Conservation (phyloP, 2,797 vertebrate genomes). For the Nothura maculosa region DNA sequence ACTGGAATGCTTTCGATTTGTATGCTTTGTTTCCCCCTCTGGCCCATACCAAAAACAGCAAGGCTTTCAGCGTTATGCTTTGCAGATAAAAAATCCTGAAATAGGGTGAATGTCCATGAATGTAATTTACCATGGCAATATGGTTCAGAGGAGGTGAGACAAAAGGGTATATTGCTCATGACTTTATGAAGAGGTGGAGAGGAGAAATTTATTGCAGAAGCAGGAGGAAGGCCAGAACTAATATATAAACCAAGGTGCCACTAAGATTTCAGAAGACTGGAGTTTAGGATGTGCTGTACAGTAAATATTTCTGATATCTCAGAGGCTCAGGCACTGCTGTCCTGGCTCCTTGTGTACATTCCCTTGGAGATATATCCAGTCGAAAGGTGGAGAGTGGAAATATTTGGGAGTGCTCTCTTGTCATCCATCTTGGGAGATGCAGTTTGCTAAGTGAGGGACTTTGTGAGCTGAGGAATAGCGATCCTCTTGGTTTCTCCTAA, state of each 20-base stretch:
- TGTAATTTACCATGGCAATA: not conserved
- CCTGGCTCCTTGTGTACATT: not conserved
- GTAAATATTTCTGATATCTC: not conserved
- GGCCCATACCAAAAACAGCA: not conserved
- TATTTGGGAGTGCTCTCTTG: not conserved
- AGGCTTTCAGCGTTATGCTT: not conserved
- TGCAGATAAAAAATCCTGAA: not conserved
- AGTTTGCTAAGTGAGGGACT: not conserved
- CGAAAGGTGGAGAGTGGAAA: not conserved
- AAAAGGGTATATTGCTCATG: not conserved
- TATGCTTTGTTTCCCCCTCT: not conserved
- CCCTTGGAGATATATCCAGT: not conserved
- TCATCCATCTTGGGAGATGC: accelerated
- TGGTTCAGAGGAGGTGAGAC: not conserved
- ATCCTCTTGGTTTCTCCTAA: not conserved
- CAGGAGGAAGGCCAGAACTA: not conserved
- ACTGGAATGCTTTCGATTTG: not conserved
- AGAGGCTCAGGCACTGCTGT: not conserved
- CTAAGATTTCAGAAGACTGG: not conserved
- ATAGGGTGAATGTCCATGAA: not conserved
- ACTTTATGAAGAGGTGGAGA: not conserved
- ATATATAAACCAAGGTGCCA: not conserved
- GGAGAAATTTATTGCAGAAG: not conserved
- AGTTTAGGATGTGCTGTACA: not conserved
- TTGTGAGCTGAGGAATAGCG: not conserved